phyloP scores from a whole-genome alignment of 1,140 invertebrate genomes.

The Papilio glaucus region DNA sequence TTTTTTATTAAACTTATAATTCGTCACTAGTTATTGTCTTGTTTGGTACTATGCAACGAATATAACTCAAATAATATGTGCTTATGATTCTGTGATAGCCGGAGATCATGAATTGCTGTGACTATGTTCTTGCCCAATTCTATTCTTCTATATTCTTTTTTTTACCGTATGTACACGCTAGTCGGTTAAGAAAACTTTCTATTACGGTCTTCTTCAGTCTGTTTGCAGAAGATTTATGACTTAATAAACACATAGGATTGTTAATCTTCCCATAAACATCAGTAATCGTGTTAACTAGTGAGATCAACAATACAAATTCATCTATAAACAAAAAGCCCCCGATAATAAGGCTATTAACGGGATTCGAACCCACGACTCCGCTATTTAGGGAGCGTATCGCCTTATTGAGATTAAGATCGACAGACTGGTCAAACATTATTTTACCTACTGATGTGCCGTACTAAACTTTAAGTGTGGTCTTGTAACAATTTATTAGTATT shows the following conservation, averaged over 20 bases:
- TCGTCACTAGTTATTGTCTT: no score
- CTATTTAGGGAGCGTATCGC: background rate
- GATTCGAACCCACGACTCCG: conserved; percentile 1
- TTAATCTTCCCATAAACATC: conserved; percentile 10
- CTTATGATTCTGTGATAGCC: no score
- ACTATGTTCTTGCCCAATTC: no score
- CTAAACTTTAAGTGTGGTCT: conserved; percentile 4
- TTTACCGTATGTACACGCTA: no score
- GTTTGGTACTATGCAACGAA: no score
- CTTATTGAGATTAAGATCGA: background rate
- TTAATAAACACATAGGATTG: no score
- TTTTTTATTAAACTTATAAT: conserved; percentile 32
- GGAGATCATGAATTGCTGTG: no score
- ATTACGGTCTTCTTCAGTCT: no score
- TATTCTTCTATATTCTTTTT: no score
- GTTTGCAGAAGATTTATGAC: no score
- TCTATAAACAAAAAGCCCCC: background rate
- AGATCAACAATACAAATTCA: background rate
- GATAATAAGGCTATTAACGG: background rate
- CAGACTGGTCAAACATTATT: background rate
- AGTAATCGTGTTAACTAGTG: background rate
- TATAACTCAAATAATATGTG: no score
- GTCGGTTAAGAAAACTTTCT: no score
- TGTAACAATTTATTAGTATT: background rate
- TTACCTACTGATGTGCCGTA: background rate